These are phyloP conservation scores for Anthopleura xanthogrammica DNA, from an alignment of 92 coral and sea anemone genomes.

Conservation along the genomic window DNA sequence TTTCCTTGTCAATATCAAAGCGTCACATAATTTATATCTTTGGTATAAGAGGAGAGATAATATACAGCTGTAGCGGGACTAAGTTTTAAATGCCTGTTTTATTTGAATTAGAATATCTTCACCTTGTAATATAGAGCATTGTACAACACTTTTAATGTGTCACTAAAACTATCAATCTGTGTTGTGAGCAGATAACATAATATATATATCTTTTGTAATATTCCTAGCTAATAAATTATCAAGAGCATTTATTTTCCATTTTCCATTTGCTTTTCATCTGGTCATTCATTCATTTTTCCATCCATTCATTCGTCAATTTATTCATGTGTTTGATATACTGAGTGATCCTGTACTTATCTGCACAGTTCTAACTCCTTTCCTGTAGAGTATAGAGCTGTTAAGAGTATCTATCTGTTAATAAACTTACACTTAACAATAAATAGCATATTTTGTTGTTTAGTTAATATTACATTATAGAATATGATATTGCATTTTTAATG, in stretches of 20 bases:
- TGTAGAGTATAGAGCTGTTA: neutral
- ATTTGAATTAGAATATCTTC: neutral
- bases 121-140: neutral
- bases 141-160: neutral
- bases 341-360: neutral
- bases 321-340: neutral
- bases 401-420: neutral
- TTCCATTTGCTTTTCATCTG: neutral
- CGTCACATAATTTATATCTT: neutral
- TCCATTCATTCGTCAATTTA: neutral
- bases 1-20: neutral
- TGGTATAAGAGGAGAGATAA: neutral
- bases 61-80: neutral
- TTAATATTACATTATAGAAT: conserved; percentile 1
- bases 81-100: conserved; percentile 1
- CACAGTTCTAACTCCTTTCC: neutral
- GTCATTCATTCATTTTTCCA: neutral
- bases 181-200: neutral
- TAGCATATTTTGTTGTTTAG: neutral
- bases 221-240: conserved; percentile 1
- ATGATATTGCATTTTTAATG: neutral
- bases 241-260: conserved; percentile 2
- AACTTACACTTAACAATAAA: neutral
- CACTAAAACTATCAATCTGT: neutral
- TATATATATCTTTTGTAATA: neutral